These are phyloP conservation scores for Auanema freiburgensis DNA, from an alignment of 2,888 invertebrate genomes.

Conservation along the genomic window DNA sequence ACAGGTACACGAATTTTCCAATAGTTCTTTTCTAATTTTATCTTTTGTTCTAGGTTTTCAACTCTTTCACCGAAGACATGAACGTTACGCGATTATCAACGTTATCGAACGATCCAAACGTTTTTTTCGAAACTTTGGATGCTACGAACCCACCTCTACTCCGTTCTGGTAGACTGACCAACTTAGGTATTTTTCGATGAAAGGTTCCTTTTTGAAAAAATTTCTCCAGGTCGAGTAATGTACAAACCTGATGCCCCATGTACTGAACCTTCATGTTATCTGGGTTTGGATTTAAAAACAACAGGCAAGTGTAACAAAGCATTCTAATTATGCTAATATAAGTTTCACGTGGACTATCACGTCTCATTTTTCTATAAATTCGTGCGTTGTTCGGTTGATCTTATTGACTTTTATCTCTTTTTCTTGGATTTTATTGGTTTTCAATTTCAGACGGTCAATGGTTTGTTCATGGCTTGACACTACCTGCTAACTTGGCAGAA, in stretches of 20 bases:
- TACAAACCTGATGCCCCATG: slow-evolving; percentile 34
- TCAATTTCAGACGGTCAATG: slow-evolving; percentile 71
- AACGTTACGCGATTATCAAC: slow-evolving; percentile 74
- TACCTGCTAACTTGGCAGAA: slow-evolving; percentile 75
- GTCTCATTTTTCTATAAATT: slow-evolving; percentile 3
- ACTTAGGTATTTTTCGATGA: slow-evolving; percentile 69
- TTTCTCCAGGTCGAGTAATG: slow-evolving; percentile 36
- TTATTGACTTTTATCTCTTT: too few species aligned
- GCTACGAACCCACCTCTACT: slow-evolving; percentile 59
- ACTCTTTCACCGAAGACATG: slow-evolving; percentile 70
- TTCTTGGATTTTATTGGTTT: too few species aligned
- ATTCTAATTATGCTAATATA: background rate
- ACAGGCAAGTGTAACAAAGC: slow-evolving; percentile 70
- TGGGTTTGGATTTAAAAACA: slow-evolving; percentile 72
- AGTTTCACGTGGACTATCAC: background rate
- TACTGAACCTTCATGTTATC: slow-evolving; percentile 75
- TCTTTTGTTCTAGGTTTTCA: slow-evolving; percentile 74
- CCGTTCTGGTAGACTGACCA: slow-evolving; percentile 56
- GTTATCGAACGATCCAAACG: slow-evolving; percentile 73
- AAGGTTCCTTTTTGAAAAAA: background rate
- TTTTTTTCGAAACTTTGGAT: slow-evolving; percentile 68
- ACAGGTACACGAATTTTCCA: slow-evolving; percentile 23
- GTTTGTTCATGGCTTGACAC: slow-evolving; percentile 74
- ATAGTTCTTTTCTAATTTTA: slow-evolving; percentile 70
- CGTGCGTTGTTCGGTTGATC: background rate